Evolutionary conservation across 2,888 invertebrate species (phyloP), one percentile per base, ranked within the genome.

Genomic region (Phalangium opilio): DNA sequence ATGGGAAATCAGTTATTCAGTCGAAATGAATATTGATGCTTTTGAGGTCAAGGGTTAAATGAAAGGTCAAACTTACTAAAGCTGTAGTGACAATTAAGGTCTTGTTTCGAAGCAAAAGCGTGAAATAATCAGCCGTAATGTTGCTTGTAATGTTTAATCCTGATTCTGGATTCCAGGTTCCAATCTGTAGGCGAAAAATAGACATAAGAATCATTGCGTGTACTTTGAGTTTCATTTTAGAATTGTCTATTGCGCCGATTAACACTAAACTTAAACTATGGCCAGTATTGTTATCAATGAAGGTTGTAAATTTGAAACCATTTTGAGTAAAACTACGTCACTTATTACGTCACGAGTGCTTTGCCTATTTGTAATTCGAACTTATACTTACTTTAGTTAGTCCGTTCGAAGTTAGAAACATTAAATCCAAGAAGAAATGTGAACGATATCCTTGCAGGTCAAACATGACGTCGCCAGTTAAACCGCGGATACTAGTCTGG

Each of bases 401-500:
- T 7, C 87, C 87, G 49, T 80, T 78, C 57, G 84, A 78, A 46
- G 79, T 81, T 55, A 93, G 72, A 66, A 93, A 90, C 54, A 95
- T 80, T 58, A 95, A 82, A 64, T 91, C 91, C 57, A 95, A 72
- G 54, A 81, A 78, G 64, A 93, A 90, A 66, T 89, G 83, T 41
- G 85, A 83, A 50, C 95, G 75, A 67, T 87, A 85, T 46, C 95
- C 93, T 70, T 86, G 83, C 20, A 51, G 53, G 70, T 91, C 89
- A 67, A 93, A 90, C 69, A 85, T 85, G 60, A 93, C 87, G 48
- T 81, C 78, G 54, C 91, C 91, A 1, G 89, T 89, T 57, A 90
- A 70, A n/a, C 91, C 91, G 59, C 81, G 77, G 78, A 87, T 84
- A 71, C 86, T 85, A 53, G 89, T 81, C 86, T 87, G 67, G 10